Evolutionary conservation across 2,797 vertebrate species (phyloP), one percentile per base, ranked within the genome.

Genomic region (Pantherophis vulpinus): DNA sequence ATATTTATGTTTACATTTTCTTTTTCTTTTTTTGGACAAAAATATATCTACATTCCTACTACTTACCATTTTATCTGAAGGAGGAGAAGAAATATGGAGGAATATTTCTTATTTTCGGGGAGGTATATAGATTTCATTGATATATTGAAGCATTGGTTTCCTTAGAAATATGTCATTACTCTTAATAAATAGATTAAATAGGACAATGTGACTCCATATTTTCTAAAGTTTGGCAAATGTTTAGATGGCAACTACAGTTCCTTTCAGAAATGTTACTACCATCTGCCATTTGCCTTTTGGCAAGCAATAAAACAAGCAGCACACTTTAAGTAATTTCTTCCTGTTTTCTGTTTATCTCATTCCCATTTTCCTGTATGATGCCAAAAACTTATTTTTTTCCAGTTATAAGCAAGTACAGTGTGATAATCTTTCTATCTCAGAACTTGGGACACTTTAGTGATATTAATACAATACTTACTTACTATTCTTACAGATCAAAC

Each of bases 331-430:
- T n/a, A 93, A 4, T 0, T 0, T 92, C 59, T 91, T 32, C 42
- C 63, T 90, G 93, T 91, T 93, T 91, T 89, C 86, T 93, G 18
- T 93, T 93, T 93, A 89, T 91, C 66, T 25, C 29, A 37, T 91
- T 89, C 90, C 86, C 79, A n/a, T 89, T 91, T 91, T 20, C 12
- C 51, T 11, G 0, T 23, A 8, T 27, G 16, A 12, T 54, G n/a
- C 79, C 91, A 93, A 96, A 93, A 0, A 0, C 1, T 8, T 92
- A 91, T 66, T 37, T 86, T 91, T 92, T 25, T 9, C 83, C 42
- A 88, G n/a, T 42, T 89, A 51, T 13, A 20, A 88, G 10, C 20
- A 83, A 87, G 27, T 37, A 51, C 25, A 66, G 87, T 23, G 7
- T 59, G 61, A 59, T 74, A 29, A 42, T 91, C 25, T 61, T 29